Evolutionary conservation across 1,140 invertebrate genomes (phyloP), one percentile per base, ranked within the genome.

Genomic region (Drosophila tsacasi): DNA sequence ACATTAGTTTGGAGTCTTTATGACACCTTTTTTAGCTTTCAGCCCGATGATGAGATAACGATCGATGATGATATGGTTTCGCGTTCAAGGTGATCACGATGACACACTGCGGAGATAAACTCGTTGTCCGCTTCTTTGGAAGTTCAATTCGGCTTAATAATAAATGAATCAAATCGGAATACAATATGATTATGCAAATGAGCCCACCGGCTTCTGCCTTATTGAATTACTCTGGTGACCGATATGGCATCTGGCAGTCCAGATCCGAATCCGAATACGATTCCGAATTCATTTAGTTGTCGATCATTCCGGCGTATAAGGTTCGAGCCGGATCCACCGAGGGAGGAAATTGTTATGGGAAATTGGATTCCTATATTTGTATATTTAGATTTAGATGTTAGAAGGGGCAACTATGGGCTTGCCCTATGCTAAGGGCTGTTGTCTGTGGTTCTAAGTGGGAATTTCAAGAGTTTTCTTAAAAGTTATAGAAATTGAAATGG

Each of bases 181-280:
- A 68, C 64, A 71, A 75, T 59, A 52, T 66, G 72, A 87, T 80
- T 86, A 86, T 86, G 83, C 80, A 83, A 86, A 89, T 83, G 46
- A 46, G 15, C 2, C 60, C n/a, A 54, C 6, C 19, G 27, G 27
- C 15, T 47, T 60, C 50, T 39, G 71, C 58, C 54, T 67, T 65
- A 30, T 66, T 74, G 32, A 83, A 83, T 65, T 64, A 58, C 40
- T 62, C 47, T 37, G 25, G 42, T 39, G 46, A 32, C 62, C 55
- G 55, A 46, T 62, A 63, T 61, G 73, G 52, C 10, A 44, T 21
- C 19, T 44, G 42, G 40, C 19, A 44, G 23, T 23, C 42, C 40
- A 68, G 63, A 63, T 68, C 73, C 58, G 23, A 58, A 39, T 55
- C 77, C 58, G 23, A 58, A 35, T 55, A 37, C 40, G 65, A 61